Evolutionary conservation across 2,888 invertebrate species (phyloP).

Genomic region (Tetrapedia diversipes): DNA sequence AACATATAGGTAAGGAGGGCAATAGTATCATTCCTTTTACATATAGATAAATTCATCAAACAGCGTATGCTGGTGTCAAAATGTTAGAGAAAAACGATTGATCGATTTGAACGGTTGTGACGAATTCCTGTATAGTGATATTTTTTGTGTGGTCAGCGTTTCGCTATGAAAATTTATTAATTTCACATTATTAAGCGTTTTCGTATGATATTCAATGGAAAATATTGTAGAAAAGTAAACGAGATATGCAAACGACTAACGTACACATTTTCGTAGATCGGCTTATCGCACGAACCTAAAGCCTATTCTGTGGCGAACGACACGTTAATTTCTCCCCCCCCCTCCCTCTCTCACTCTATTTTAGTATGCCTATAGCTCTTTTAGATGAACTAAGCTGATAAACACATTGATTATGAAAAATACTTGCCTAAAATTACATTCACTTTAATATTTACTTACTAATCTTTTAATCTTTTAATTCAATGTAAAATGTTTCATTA

Average conservation of each 20-base stretch:
- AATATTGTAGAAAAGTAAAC: not conserved
- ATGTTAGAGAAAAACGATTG: not conserved
- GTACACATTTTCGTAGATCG: not conserved
- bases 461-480: no score
- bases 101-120: no score
- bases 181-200: not conserved
- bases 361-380: not conserved
- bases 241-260: not conserved
- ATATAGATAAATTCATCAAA: not conserved
- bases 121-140: no score
- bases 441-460: no score
- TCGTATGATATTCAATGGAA: not conserved
- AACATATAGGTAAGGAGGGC: no score
- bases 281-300: not conserved
- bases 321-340: not conserved
- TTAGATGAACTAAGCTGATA: not conserved
- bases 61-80: not conserved
- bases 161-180: not conserved
- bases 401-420: no score
- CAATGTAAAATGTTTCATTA: no score
- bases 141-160: not conserved
- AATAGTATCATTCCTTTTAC: conserved; percentile 28
- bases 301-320: not conserved
- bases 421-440: no score
- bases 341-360: not conserved